Evolutionary conservation across 2,888 invertebrate species (phyloP), one percentile per base, ranked within the genome.

Genomic region (Eilema caniola): DNA sequence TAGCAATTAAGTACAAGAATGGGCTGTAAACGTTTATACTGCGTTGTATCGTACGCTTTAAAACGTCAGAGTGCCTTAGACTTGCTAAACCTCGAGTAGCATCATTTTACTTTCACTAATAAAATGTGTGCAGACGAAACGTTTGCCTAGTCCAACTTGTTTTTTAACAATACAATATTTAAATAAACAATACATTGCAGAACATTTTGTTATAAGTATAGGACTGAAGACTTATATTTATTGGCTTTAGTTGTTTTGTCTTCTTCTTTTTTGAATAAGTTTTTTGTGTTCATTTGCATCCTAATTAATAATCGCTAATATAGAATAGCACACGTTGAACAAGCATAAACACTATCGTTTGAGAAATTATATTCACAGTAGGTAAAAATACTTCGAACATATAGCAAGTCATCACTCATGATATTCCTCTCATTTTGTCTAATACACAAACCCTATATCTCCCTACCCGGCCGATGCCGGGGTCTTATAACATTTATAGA

Each of bases 1-100:
- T 92, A 92, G 92, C 93, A 94, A 94, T 94, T 94, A 94, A 93
- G 88, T 89, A 88, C 90, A 93, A 94, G 94, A 94, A 94, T 93
- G 93, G 93, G 93, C 89, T 89, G 93, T 94, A 92, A 94, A 93
- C 86, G 90, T 93, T 92, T 91, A 92, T 90, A 86, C 87, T 84
- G 88, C 85, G 90, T 86, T 88, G 89, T 89, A 85, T 85, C 87
- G 90, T 89, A 88, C 90, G 89, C 83, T 93, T 93, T 90, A 90
- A 90, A 87, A 89, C 85, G 85, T 74, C 78, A 74, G 84, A 78
- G 82, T 84, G 88, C 85, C 85, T 74, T 78, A 74, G 84, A 78
- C 82, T 84, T 85, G 84, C 90, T 88, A 87, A 88, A 87, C 80
- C 85, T 84, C 79, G 83, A 81, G 85, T 87, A 86, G 90, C 88